Base-by-base conservation (phyloP, 2,797 vertebrate genomes). In the Sebastes goodei region DNA sequence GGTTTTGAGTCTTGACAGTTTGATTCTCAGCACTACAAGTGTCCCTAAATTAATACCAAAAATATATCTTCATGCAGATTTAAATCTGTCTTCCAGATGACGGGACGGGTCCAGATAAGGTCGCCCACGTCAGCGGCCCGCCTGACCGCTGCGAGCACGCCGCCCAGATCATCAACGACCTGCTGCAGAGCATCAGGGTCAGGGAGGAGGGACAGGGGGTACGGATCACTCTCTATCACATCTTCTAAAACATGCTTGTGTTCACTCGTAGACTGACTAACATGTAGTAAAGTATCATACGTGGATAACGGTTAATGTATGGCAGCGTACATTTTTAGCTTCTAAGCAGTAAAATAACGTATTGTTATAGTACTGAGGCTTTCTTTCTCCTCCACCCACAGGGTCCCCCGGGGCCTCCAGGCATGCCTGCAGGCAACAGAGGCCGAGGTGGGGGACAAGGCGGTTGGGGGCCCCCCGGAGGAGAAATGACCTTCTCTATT, bases 401-500 rank as follows among this genome's bases (percentile, higher is more conserved):
- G 68, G 97, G 97, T n/a, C 97, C 96, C 1, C 96, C 96, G 0
- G 97, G 97, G 14, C 97, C 97, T 0, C 95, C 93, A 0, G 95
- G 95, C 60, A 87, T 86, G 65, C 79, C 88, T 15, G 89, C 95
- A 9, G 97, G 97, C 95, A 21, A 96, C 95, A 1, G 96, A 62
- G 97, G 79, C 59, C 93, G 88, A 90, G 97, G 86, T 9, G 95
- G 88, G 75, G 97, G 88, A 87, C 97, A 91, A 82, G 97, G 90
- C 56, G 91, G 83, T 92, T 97, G 97, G 97, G 93, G 94, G 7
- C 96, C 97, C 12, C 97, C 97, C 1, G 97, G 97, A 1, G 97
- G 96, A 0, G 97, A 97, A 90, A 96, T 98, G 95, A 97, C 97
- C 64, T 97, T 97, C 89, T 97, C 97, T 14, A 97, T 98, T 85